Evolutionary conservation across 2,888 invertebrate genomes (phyloP).

Genomic region (Dolichomitus sp.): DNA sequence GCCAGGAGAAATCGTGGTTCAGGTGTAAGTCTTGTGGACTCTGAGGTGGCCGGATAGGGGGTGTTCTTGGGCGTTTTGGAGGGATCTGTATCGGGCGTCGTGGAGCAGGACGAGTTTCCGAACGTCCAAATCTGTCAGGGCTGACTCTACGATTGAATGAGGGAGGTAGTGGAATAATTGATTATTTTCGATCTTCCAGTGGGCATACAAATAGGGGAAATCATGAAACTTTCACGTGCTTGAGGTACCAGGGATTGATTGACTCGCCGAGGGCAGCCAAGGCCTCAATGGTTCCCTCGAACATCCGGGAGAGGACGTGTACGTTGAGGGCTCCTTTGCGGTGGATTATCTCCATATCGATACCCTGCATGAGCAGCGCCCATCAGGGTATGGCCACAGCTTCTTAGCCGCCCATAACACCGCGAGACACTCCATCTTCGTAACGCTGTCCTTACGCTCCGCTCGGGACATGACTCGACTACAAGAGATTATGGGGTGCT

Average conservation of each 20-base stretch:
- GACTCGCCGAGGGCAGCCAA: background rate
- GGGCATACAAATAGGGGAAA: constrained; percentile 29
- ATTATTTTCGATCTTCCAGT: constrained; percentile 42
- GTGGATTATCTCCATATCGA: constrained; percentile 41
- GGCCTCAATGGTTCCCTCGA: background rate
- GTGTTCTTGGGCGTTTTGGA: constrained; percentile 43
- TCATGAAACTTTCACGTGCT: background rate
- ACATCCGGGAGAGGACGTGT: constrained; percentile 49
- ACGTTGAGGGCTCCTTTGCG: constrained; percentile 30
- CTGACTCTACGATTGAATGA: constrained; percentile 17
- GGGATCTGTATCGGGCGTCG: constrained; percentile 10
- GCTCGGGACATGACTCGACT: constrained; percentile 15
- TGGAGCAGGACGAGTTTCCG: constrained; percentile 71
- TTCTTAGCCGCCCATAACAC: constrained; percentile 52
- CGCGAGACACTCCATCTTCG: constrained; percentile 43
- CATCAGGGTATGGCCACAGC: constrained; percentile 33
- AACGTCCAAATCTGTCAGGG: constrained; percentile 35
- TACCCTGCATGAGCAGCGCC: constrained; percentile 31
- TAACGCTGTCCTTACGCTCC: constrained; percentile 18
- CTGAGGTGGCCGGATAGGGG: background rate
- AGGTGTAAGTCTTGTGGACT: background rate
- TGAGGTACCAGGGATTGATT: constrained; percentile 34
- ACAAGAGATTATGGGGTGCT: constrained; percentile 24
- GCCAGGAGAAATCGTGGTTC: background rate
- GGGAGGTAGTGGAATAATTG: constrained; percentile 11